Conservation (phyloP, 2,113 vertebrate species). For the Gnathonemus echidnorhynchus region DNA sequence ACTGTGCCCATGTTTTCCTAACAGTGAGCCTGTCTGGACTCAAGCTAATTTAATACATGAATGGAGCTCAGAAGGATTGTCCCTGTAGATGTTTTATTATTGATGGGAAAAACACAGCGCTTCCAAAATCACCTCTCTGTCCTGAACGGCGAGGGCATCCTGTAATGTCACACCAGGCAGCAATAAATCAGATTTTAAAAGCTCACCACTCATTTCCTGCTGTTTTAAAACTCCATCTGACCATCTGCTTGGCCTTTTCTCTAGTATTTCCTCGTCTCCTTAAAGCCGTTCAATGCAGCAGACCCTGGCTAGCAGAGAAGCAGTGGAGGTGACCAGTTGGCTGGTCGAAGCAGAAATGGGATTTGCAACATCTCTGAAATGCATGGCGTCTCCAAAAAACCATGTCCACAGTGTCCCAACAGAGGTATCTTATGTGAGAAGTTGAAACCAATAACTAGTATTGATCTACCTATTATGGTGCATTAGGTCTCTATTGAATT, state of each 20-base stretch:
- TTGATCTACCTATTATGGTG: constrained; percentile 54
- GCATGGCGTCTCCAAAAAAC: neutral
- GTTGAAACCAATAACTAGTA: constrained; percentile 50
- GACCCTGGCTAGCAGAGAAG: neutral
- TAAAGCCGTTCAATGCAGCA: neutral
- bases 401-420: constrained; percentile 22
- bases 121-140: neutral
- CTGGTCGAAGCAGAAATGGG: neutral
- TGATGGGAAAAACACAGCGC: neutral
- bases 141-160: constrained; percentile 8
- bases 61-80: neutral
- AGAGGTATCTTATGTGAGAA: constrained; percentile 45
- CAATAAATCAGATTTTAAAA: constrained; percentile 24
- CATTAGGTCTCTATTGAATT: constrained; percentile 52
- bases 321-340: neutral
- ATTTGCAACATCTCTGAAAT: neutral
- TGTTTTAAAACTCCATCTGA: constrained; percentile 21
- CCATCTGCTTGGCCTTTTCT: neutral
- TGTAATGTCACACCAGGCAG: constrained; percentile 17
- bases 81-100: neutral
- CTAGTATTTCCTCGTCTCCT: neutral
- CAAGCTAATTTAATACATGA: constrained; percentile 13
- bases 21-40: neutral
- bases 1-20: neutral
- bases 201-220: constrained; percentile 25